These are phyloP conservation scores for Anomalospiza imberbis DNA, from an alignment of 2,797 vertebrate genomes.

Conservation along the genomic window DNA sequence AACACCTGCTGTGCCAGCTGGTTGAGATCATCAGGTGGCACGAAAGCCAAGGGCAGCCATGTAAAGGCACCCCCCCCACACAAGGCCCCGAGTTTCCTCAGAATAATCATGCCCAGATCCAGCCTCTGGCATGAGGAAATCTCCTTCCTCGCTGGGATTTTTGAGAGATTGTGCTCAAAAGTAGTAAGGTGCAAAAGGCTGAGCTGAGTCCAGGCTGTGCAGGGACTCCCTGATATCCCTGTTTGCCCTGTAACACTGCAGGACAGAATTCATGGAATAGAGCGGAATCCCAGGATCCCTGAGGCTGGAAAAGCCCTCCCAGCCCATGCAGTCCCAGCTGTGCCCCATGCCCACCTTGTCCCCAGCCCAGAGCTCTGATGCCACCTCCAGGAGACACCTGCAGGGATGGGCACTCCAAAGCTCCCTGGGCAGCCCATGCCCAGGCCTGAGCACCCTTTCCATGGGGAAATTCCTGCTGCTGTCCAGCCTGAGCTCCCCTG, in stretches of 20 bases:
- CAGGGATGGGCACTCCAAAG: background rate
- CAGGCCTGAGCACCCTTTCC: background rate
- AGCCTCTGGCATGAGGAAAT: background rate
- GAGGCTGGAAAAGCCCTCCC: background rate
- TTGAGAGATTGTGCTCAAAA: too few species aligned
- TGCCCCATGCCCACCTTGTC: background rate
- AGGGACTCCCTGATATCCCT: background rate
- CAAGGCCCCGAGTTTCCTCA: fast-evolving
- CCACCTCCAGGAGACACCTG: background rate
- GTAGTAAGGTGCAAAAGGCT: background rate
- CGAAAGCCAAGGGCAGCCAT: background rate
- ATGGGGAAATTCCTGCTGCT: background rate
- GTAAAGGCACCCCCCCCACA: background rate
- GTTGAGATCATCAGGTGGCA: background rate
- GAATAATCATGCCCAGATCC: background rate
- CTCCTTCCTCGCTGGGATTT: background rate
- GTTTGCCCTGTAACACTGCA: background rate
- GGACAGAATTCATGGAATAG: background rate
- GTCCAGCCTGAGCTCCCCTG: background rate
- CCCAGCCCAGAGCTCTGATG: background rate
- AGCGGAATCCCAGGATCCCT: background rate
- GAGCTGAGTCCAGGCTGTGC: fast-evolving
- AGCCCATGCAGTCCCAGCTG: background rate
- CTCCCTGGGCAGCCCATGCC: background rate
- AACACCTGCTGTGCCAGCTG: background rate